Evolutionary conservation across 1,140 invertebrate species (phyloP), one percentile per base, ranked within the genome.

Genomic region (Drosophila subpulchrella): DNA sequence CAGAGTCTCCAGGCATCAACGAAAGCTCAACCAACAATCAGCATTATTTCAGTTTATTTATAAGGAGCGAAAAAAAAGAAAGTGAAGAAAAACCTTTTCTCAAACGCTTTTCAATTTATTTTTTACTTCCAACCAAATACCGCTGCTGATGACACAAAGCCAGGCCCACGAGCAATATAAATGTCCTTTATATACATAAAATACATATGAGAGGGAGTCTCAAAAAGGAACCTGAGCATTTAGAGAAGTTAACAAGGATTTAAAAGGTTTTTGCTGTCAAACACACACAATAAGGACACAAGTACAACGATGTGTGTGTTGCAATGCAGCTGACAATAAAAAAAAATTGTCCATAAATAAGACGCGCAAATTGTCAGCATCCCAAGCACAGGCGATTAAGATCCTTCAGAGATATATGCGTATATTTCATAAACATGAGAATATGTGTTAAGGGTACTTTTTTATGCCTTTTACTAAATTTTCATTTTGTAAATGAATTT

Each of bases 261-360:
- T 90, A 90, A 90, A 90, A 90, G 88, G 88, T 86, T 90, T 90
- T 90, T 68, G 54, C 88, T 90, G 86, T 90, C 86, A 90, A 81
- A 71, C 80, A 54, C 81, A 80, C 73, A 71, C 63, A 81, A 50
- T 41, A 17, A 57, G 51, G 15, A 50, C 34, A 34, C 38, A 17
- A 48, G 51, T 34, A 65, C 56, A 73, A 73, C 59, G 74, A 63
- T 36, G 36, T 67, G 71, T 70, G 71, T 70, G 60, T 60, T 65
- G 70, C 66, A 83, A 73, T 85, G 79, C 73, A 81, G 39, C 63
- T 82, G 86, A 82, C 76, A 80, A 84, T 89, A 80, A 78, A 88
- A 20, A 20, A 85, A 86, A 75, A 56, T 46, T 61, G 53, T 55
- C 54, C 67, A 78, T 62, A 63, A 82, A 82, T 77, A 79, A 75